A percentile compares a stretch with the other conserved stretches of the same genome.
These are phyloP conservation scores for Buphagus erythrorhynchus DNA, from an alignment of 2,797 vertebrate species.

Conservation along the genomic window DNA sequence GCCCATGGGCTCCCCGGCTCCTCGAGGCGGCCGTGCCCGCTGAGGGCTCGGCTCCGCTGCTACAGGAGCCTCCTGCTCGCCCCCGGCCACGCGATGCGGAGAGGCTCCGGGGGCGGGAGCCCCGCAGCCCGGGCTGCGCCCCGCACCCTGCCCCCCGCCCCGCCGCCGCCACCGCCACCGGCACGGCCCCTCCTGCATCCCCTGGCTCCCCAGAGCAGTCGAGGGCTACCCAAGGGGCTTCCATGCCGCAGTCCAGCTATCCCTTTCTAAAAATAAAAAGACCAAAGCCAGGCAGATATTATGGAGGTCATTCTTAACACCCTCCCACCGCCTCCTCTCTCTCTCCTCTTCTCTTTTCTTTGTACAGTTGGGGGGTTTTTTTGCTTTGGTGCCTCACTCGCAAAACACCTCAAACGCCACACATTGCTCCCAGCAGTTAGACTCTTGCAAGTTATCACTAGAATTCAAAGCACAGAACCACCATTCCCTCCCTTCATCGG, in stretches of 20 bases:
- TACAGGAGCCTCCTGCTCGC: not conserved
- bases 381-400: not conserved
- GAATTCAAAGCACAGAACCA: not conserved
- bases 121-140: not conserved
- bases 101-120: not conserved
- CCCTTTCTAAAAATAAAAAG: not conserved
- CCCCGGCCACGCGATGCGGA: not conserved
- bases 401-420: not conserved
- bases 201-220: not conserved
- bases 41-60: not conserved
- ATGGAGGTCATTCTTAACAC: not conserved
- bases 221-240: not conserved
- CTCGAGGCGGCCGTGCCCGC: not conserved
- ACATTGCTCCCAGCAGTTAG: not conserved
- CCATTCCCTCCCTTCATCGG: not conserved
- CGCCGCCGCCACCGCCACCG: not conserved
- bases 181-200: not conserved
- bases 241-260: not conserved
- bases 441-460: not conserved
- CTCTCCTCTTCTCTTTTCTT: not conserved
- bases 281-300: not conserved
- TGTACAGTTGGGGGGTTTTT: not conserved
- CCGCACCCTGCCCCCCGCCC: not conserved
- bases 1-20: not conserved
- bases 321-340: fast-evolving